phyloP scores from a whole-genome alignment of 1,140 invertebrate species.

The Pinna nobilis region DNA sequence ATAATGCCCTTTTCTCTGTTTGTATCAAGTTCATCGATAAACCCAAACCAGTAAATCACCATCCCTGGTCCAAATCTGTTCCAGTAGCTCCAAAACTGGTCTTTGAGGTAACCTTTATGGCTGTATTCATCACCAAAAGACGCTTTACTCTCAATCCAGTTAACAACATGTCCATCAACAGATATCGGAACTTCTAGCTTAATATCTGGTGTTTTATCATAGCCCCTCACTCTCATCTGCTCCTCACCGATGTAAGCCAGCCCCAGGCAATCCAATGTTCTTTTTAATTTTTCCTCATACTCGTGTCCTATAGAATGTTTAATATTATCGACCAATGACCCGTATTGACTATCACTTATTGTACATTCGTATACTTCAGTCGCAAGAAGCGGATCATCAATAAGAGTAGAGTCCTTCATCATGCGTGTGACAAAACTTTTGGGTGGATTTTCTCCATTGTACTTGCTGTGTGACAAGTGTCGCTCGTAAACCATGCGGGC shows the following conservation, averaged over 20 bases:
- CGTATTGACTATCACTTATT: conserved; percentile 86
- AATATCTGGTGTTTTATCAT: conserved; percentile 96
- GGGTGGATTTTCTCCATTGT: conserved; percentile 49
- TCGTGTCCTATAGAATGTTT: conserved; percentile 85
- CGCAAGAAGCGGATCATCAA: conserved; percentile 83
- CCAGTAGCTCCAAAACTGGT: conserved; percentile 93
- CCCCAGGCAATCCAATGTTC: conserved; percentile 78
- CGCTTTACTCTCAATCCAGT: conserved; percentile 98
- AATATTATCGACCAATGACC: conserved; percentile 84
- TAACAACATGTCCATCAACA: conserved; percentile 89
- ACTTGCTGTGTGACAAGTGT: conserved; percentile 69
- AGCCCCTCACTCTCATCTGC: conserved; percentile 86
- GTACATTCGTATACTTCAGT: conserved; percentile 82
- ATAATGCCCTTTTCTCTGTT: conserved; percentile 82
- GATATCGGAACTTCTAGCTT: conserved; percentile 93
- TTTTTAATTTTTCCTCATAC: conserved; percentile 83
- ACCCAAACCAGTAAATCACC: conserved; percentile 98
- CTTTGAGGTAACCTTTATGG: conserved; percentile 89
- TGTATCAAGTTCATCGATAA: conserved; percentile 82
- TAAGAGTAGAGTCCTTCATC: conserved; percentile 83
- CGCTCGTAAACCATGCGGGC: conserved; percentile 82
- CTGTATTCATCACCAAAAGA: conserved; percentile 90
- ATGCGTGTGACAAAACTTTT: conserved; percentile 77
- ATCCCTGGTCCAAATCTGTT: conserved; percentile 95
- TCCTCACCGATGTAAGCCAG: conserved; percentile 86